Base-by-base conservation (phyloP, 2,888 invertebrate genomes). In the Diploptera punctata region DNA sequence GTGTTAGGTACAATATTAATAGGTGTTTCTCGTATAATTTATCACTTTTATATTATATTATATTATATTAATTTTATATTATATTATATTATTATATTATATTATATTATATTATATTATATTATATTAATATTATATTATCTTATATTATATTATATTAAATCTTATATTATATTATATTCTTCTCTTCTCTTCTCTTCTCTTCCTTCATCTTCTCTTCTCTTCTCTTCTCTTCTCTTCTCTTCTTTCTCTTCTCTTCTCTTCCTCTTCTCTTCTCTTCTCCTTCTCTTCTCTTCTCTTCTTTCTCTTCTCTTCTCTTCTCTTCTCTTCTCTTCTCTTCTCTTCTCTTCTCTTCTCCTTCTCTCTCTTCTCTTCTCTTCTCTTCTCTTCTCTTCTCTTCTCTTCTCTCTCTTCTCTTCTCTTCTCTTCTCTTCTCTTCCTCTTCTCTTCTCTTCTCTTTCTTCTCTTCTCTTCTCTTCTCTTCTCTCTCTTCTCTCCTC, bases 111-210 rank as follows among this genome's bases (percentile, higher is more conserved):
- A n/a, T n/a, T n/a, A n/a, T n/a, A n/a, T n/a, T n/a, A n/a, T n/a
- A n/a, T n/a, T n/a, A n/a, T n/a, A n/a, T n/a, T n/a, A n/a, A n/a
- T n/a, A n/a, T n/a, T n/a, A n/a, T n/a, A n/a, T n/a, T n/a, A n/a
- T n/a, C n/a, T n/a, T n/a, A n/a, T n/a, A n/a, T n/a, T n/a, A n/a
- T n/a, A n/a, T n/a, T n/a, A n/a, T n/a, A n/a, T n/a, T n/a, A n/a
- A n/a, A n/a, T n/a, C n/a, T n/a, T n/a, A n/a, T n/a, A n/a, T n/a
- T n/a, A n/a, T n/a, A n/a, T n/a, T n/a, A n/a, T n/a, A n/a, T n/a
- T 44, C 29, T 65, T 90, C 85, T 67, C 19, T 77, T 10, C 13
- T 43, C 13, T 13, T n/a, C n/a, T n/a, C n/a, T n/a, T n/a, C n/a
- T n/a, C n/a, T n/a, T n/a, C n/a, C n/a, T n/a, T n/a, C n/a, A n/a